These are phyloP conservation scores for Melanocharis versteri DNA, from an alignment of 2,113 vertebrate species.

Conservation along the genomic window DNA sequence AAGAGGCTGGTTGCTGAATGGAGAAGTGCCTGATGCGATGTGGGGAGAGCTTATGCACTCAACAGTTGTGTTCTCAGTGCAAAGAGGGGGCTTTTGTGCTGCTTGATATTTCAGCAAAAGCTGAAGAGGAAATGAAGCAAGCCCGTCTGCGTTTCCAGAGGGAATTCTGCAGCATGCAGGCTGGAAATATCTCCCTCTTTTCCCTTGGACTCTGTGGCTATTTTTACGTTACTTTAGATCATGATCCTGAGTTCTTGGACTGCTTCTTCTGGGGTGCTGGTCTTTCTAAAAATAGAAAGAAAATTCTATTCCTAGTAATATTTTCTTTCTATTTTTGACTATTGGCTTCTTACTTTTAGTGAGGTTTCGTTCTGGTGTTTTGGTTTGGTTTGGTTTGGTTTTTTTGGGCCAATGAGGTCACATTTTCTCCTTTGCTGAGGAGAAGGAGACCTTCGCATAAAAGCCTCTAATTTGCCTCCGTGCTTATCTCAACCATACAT, in stretches of 20 bases:
- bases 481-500: not conserved
- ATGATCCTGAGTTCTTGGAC: not conserved
- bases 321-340: not conserved
- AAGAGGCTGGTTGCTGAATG: not conserved
- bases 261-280: not conserved
- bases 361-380: not conserved
- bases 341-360: not conserved
- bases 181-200: slow-evolving; percentile 7
- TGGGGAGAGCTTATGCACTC: slow-evolving; percentile 16
- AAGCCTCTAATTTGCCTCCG: fast-evolving
- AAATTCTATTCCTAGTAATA: not conserved
- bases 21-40: not conserved
- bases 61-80: not conserved
- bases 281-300: not conserved
- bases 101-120: slow-evolving; percentile 39
- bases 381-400: not conserved
- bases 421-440: not conserved
- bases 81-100: not conserved
- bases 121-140: slow-evolving; percentile 60
- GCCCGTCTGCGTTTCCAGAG: not conserved
- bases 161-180: not conserved
- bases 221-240: not conserved
- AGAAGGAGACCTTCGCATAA: not conserved
- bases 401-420: not conserved
- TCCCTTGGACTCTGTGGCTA: not conserved